Evolutionary conservation across 2,113 vertebrate species (phyloP).

Genomic region (Gymnarchus niloticus): DNA sequence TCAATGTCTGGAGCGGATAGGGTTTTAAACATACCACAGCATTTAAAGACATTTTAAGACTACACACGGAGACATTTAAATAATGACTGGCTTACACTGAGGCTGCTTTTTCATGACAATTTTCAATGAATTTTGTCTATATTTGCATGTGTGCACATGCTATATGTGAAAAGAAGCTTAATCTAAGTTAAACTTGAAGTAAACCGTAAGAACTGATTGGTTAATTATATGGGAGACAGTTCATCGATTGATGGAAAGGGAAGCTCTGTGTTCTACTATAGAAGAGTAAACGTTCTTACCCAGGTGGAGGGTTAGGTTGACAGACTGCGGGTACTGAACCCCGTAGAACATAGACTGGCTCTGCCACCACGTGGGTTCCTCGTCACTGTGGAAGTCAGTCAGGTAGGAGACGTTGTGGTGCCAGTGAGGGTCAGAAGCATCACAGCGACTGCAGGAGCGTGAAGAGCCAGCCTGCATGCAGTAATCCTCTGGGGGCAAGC

Average conservation of each 20-base stretch:
- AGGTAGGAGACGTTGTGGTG: constrained; percentile 76
- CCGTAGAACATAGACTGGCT: constrained; percentile 89
- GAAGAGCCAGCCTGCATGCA: constrained; percentile 80
- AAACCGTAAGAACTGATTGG: too few relatives aligned
- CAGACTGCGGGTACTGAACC: constrained; percentile 78
- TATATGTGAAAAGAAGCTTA: too few relatives aligned
- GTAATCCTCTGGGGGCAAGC: constrained; percentile 76
- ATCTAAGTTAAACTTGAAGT: too few relatives aligned
- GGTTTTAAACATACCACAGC: constrained; percentile 28
- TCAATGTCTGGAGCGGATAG: constrained; percentile 33
- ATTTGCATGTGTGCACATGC: too few relatives aligned
- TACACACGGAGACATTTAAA: constrained; percentile 33
- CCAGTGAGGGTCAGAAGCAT: constrained; percentile 53
- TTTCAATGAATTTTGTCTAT: background rate
- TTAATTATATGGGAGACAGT: background rate
- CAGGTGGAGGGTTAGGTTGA: constrained; percentile 80
- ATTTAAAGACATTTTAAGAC: constrained; percentile 14
- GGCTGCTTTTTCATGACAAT: constrained; percentile 8
- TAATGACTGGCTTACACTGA: constrained; percentile 38
- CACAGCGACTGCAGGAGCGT: constrained; percentile 73
- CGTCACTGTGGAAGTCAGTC: constrained; percentile 85
- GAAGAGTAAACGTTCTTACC: constrained; percentile 63
- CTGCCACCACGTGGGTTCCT: constrained; percentile 94
- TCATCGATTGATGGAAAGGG: background rate
- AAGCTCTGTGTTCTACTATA: background rate